These are phyloP conservation scores for Temnothorax nylanderi DNA, from an alignment of 1,140 invertebrate genomes.

Conservation along the genomic window DNA sequence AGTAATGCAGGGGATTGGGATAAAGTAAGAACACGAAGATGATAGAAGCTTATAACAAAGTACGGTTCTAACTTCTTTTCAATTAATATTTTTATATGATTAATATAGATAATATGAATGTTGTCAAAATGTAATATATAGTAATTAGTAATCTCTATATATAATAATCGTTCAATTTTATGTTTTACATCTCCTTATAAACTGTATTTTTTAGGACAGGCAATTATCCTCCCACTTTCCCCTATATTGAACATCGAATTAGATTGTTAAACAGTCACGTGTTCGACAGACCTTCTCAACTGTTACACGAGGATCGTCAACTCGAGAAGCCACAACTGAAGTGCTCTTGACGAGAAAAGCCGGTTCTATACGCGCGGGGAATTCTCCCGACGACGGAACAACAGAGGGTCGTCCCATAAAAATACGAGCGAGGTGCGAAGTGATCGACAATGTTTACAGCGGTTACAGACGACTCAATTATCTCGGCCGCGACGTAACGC, in stretches of 20 bases:
- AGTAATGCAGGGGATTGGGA: background rate
- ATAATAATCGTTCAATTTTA: background rate
- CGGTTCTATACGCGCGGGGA: background rate
- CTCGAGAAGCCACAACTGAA: background rate
- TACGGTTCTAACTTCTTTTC: background rate
- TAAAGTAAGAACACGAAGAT: background rate
- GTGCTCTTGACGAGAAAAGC: background rate
- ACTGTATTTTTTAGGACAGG: background rate
- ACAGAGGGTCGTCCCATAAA: background rate
- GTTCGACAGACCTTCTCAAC: background rate
- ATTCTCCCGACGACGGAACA: background rate
- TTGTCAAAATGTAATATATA: background rate
- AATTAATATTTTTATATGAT: background rate
- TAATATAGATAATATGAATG: background rate
- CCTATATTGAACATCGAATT: background rate
- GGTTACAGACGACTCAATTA: conserved; percentile 30
- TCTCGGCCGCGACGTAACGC: background rate
- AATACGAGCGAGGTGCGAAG: background rate
- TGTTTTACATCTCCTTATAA: background rate
- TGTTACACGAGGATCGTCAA: background rate
- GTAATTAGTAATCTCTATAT: background rate
- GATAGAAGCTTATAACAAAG: background rate
- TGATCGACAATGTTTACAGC: background rate
- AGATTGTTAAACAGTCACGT: background rate
- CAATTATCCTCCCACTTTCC: background rate